Evolutionary conservation across 2,888 invertebrate genomes (phyloP).

Genomic region (Podotricha telesiphe): DNA sequence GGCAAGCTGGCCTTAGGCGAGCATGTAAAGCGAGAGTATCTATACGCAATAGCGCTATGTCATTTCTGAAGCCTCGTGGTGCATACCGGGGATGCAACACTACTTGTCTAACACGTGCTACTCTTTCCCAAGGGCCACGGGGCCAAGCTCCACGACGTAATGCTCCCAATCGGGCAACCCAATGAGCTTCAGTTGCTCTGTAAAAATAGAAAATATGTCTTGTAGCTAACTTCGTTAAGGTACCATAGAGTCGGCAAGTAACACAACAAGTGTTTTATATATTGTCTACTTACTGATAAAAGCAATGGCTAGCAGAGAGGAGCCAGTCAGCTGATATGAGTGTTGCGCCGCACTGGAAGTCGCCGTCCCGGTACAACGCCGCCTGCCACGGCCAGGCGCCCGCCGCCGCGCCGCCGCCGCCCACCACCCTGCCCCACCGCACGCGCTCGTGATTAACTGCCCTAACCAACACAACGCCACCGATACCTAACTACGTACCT

Average conservation of each 20-base stretch:
- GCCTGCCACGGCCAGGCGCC: slow-evolving; percentile 95
- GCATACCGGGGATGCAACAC: slow-evolving; percentile 89
- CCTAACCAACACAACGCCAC: slow-evolving; percentile 48
- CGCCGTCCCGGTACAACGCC: slow-evolving; percentile 92
- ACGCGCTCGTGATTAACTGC: slow-evolving; percentile 66
- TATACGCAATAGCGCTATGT: slow-evolving; percentile 88
- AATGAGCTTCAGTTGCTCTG: slow-evolving; percentile 89
- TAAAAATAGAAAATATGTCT: background rate
- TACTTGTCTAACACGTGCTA: slow-evolving; percentile 85
- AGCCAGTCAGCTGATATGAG: slow-evolving; percentile 88
- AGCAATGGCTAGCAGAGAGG: slow-evolving; percentile 91
- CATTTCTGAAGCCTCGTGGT: slow-evolving; percentile 90
- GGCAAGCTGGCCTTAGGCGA: slow-evolving; percentile 74
- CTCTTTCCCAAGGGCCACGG: slow-evolving; percentile 89
- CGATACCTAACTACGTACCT: slow-evolving; percentile 38
- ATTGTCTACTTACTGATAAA: slow-evolving; percentile 87
- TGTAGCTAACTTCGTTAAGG: background rate
- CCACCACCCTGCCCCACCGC: slow-evolving; percentile 88
- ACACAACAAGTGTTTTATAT: background rate
- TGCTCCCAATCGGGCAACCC: slow-evolving; percentile 92
- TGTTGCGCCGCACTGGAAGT: slow-evolving; percentile 92
- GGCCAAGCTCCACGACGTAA: slow-evolving; percentile 88
- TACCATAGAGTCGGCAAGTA: background rate
- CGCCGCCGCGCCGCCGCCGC: slow-evolving; percentile 89
- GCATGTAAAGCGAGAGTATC: slow-evolving; percentile 83